These are phyloP conservation scores for Busseola fusca DNA, from an alignment of 2,888 invertebrate species.

Conservation along the genomic window DNA sequence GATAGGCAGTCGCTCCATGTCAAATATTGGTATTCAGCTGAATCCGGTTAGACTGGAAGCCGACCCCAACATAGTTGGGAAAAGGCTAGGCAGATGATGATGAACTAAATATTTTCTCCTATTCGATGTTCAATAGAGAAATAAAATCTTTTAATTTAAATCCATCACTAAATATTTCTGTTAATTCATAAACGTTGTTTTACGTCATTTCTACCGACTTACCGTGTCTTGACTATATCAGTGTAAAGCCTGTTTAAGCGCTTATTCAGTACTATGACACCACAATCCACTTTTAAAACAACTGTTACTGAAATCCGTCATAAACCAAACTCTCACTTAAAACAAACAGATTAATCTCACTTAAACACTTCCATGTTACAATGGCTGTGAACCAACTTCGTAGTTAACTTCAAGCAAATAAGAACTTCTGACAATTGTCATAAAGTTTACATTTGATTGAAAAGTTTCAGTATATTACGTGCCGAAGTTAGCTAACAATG, in stretches of 20 bases:
- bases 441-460: conserved; percentile 44
- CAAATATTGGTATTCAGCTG: no score
- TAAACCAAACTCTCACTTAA: conserved; percentile 30
- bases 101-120: no score
- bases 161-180: not conserved
- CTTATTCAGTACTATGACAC: not conserved
- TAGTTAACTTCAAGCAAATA: conserved; percentile 39
- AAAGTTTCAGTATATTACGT: conserved; percentile 22
- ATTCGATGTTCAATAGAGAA: not conserved
- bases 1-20: no score
- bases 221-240: not conserved
- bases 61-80: no score
- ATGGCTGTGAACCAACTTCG: conserved; percentile 23
- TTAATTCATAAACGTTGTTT: no score
- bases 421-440: conserved; percentile 2
- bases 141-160: not conserved
- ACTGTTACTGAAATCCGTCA: conserved; percentile 14
- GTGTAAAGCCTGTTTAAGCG: not conserved
- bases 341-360: conserved; percentile 36
- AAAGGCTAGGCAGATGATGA: no score
- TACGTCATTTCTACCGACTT: not conserved
- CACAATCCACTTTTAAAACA: conserved; percentile 8
- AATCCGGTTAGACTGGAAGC: no score
- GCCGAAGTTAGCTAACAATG: conserved; percentile 2
- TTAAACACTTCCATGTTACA: conserved; percentile 6